Percentiles rank a stretch among this genome's conserved stretches.
Evolutionary conservation across 2,888 invertebrate genomes (phyloP).

Genomic region (Sphecodes monilicornis): DNA sequence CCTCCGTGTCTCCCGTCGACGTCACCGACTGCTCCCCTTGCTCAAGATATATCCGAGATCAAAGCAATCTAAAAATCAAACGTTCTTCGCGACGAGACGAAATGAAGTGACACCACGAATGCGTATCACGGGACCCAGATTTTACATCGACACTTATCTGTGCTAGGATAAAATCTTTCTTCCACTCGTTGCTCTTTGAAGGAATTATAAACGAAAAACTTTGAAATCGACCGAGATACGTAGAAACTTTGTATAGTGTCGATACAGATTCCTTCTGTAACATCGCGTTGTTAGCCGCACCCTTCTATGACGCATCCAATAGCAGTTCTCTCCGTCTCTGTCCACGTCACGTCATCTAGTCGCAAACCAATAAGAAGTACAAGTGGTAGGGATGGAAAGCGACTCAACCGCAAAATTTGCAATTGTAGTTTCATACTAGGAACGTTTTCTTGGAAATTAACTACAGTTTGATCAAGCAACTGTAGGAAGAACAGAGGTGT

Average conservation of each 20-base stretch:
- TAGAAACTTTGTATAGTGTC: background rate
- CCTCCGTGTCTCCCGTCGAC: constrained; percentile 9
- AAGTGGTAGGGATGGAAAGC: background rate
- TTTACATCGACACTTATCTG: background rate
- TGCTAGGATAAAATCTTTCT: background rate
- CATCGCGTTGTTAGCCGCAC: background rate
- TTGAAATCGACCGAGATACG: background rate
- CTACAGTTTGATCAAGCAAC: too few relatives aligned
- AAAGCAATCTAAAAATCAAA: constrained; percentile 6
- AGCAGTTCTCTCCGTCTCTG: background rate
- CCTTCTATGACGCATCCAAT: background rate
- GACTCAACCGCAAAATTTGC: background rate
- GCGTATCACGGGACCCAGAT: background rate
- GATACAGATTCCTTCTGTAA: background rate
- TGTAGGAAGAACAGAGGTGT: too few relatives aligned
- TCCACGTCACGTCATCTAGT: background rate
- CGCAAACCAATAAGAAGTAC: background rate
- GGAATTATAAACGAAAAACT: background rate
- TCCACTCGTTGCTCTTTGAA: background rate
- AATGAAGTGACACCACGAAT: background rate
- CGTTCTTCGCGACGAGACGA: background rate
- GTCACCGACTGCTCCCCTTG: constrained; percentile 17
- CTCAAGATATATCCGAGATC: constrained; percentile 30
- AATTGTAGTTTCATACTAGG: too few relatives aligned
- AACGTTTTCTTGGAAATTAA: too few relatives aligned